phyloP scores from a whole-genome alignment of 2,888 invertebrate species.

The Limnephilus rhombicus region DNA sequence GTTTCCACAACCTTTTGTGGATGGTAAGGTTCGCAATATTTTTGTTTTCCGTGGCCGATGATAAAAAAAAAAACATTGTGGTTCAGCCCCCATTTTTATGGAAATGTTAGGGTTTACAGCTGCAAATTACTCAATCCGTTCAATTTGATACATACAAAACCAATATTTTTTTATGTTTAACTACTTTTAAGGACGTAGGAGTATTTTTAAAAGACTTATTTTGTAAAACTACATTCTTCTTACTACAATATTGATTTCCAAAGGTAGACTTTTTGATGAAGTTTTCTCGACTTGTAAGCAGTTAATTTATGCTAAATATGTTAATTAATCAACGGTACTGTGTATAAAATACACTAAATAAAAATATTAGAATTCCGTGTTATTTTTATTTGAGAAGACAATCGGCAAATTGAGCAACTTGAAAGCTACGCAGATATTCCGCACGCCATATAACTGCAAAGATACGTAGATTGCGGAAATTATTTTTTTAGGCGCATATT shows the following conservation, averaged over 20 bases:
- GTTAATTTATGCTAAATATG: constrained; percentile 64
- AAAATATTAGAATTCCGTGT: constrained; percentile 62
- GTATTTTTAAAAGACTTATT: constrained; percentile 32
- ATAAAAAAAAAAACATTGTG: too few relatives aligned
- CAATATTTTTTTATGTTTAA: constrained; percentile 23
- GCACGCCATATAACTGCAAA: too few relatives aligned
- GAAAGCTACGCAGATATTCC: too few relatives aligned
- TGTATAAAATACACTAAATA: constrained; percentile 65
- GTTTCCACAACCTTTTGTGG: too few relatives aligned
- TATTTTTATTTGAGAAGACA: constrained; percentile 26
- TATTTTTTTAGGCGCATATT: too few relatives aligned
- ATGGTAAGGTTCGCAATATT: too few relatives aligned
- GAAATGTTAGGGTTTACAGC: too few relatives aligned
- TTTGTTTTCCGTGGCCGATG: too few relatives aligned
- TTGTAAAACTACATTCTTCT: constrained; percentile 19
- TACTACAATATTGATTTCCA: constrained; percentile 38
- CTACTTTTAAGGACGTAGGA: constrained; percentile 6
- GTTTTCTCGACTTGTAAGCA: constrained; percentile 53
- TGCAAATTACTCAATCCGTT: too few relatives aligned
- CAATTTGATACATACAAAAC: background rate
- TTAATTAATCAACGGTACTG: constrained; percentile 63
- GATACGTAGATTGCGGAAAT: too few relatives aligned
- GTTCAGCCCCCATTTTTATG: too few relatives aligned
- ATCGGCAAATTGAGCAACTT: too few relatives aligned
- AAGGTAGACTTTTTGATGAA: constrained; percentile 37